Percentiles rank a stretch among this genome's conserved stretches.
These are phyloP conservation scores for Oplegnathus fasciatus DNA, from an alignment of 2,113 vertebrate genomes.

Conservation along the genomic window DNA sequence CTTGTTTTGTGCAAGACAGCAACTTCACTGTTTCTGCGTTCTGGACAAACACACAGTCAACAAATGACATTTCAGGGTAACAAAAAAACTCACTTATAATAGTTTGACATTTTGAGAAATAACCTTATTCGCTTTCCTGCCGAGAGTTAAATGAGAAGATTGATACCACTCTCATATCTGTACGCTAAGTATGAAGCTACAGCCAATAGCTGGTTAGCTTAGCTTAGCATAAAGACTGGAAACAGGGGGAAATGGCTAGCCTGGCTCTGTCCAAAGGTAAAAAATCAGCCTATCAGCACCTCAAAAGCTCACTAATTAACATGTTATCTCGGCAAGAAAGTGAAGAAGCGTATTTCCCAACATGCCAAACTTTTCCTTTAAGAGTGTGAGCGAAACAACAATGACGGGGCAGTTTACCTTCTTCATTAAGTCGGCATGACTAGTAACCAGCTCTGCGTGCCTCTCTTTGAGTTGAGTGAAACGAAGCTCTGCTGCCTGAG, in stretches of 20 bases:
- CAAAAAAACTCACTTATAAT: background rate
- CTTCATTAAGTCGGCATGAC: slow-evolving; percentile 92
- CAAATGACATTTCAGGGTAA: background rate
- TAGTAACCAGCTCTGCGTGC: slow-evolving; percentile 94
- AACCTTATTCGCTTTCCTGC: no score
- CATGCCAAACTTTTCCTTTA: background rate
- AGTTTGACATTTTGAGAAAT: background rate
- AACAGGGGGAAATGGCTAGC: background rate
- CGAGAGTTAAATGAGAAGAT: background rate
- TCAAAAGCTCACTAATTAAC: background rate
- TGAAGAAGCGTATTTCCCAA: background rate
- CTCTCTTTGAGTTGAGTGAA: slow-evolving; percentile 95
- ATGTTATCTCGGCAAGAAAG: no score
- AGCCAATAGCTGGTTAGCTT: background rate
- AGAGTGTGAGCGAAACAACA: background rate
- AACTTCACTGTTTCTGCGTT: slow-evolving; percentile 91
- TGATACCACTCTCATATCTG: background rate
- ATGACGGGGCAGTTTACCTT: slow-evolving; percentile 83
- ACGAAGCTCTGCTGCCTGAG: slow-evolving; percentile 91
- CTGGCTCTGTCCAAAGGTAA: background rate
- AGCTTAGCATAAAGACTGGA: background rate
- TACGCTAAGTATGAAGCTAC: background rate
- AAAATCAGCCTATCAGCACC: no score
- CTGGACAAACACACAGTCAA: slow-evolving; percentile 75
- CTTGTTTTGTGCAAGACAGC: slow-evolving; percentile 84